Conservation (phyloP, 2,797 vertebrate species). For the Coracias cyanogaster region DNA sequence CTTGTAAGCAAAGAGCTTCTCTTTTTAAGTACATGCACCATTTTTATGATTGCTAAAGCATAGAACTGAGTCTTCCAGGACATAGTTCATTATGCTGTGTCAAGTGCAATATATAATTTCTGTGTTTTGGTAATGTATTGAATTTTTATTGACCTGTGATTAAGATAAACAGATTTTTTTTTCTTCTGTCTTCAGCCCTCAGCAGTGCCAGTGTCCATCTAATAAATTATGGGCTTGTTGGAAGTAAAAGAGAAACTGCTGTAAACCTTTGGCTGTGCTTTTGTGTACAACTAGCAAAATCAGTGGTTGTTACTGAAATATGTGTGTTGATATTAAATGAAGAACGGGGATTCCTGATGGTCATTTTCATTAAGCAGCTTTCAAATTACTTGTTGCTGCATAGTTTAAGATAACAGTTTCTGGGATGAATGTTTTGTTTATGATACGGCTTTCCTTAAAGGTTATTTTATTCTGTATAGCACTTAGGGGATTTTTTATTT, state of each 20-base stretch:
- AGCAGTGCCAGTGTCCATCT: neutral
- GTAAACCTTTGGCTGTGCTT: neutral
- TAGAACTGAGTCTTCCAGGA: neutral
- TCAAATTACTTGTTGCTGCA: conserved; percentile 67
- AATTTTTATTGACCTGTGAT: neutral
- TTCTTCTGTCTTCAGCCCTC: neutral
- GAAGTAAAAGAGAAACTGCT: neutral
- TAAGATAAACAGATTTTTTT: neutral
- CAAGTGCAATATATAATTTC: neutral
- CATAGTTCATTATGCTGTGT: neutral
- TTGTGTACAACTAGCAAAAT: neutral
- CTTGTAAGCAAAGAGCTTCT: neutral
- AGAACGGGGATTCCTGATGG: neutral
- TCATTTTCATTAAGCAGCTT: conserved; percentile 47
- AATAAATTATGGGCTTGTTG: neutral
- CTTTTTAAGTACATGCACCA: neutral
- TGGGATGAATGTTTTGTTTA: conserved; percentile 36
- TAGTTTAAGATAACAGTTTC: conserved; percentile 31
- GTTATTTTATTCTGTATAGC: conserved; percentile 60
- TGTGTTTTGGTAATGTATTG: neutral
- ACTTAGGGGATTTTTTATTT: conserved; percentile 27
- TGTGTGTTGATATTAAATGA: neutral
- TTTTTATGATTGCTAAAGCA: neutral
- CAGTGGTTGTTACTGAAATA: neutral
- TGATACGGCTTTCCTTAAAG: conserved; percentile 58